These are phyloP conservation scores for Nomia melanderi DNA, from an alignment of 1,140 invertebrate genomes.

Conservation along the genomic window DNA sequence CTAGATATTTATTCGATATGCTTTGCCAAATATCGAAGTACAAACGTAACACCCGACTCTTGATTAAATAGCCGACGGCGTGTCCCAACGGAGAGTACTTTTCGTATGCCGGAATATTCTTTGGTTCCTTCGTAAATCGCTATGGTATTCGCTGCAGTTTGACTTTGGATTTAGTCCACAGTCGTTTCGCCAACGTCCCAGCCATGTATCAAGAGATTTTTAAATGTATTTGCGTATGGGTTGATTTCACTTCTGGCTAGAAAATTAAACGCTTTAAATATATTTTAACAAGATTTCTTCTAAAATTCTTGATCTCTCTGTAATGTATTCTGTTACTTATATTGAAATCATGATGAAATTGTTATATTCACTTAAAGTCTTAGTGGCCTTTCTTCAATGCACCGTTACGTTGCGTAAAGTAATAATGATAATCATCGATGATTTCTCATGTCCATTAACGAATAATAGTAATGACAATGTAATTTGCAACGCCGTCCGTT, in stretches of 20 bases:
- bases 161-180: not conserved
- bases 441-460: no score
- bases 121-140: slow-evolving; percentile 2
- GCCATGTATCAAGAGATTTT: not conserved
- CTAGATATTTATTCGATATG: slow-evolving; percentile 13
- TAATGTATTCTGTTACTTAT: no score
- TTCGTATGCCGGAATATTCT: not conserved
- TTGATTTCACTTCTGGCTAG: not conserved
- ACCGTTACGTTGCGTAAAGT: no score
- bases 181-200: not conserved
- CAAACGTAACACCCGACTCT: slow-evolving; percentile 9
- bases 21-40: not conserved
- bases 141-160: not conserved
- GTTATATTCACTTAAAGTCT: no score
- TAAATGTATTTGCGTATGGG: not conserved
- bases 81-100: not conserved
- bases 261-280: no score
- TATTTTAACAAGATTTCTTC: no score
- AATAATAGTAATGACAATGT: no score
- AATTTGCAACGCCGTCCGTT: no score
- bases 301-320: no score
- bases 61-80: slow-evolving; percentile 30
- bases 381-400: no score
- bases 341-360: no score
- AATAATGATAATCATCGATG: no score